Base-by-base conservation (phyloP, 2,888 invertebrate genomes). In the Pseudococcus longispinus region DNA sequence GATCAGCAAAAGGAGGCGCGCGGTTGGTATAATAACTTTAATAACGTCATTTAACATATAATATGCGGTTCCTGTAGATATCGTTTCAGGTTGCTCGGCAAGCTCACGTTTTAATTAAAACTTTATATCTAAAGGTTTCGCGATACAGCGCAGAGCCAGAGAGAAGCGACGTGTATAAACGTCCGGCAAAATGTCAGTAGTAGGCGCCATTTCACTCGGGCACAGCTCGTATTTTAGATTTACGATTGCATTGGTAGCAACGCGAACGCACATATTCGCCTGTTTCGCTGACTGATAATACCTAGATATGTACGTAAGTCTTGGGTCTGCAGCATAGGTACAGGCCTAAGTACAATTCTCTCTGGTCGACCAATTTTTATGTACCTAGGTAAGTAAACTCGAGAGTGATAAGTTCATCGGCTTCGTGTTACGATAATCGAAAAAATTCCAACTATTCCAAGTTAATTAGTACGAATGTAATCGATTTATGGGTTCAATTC, bases 1-100 rank as follows among this genome's bases (percentile, higher is more conserved):
- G 44, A 46, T 46, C 15, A 46, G 23, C 20, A 60, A 13, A 20
- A 60, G 11, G 29, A 26, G 32, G 70, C 13, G 26, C 4, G 32
- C 74, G 18, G 65, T 13, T 37, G 77, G 77, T 77, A 37, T 37
- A 26, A 80, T 80, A 80, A 80, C 77, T 80, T 80, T 42, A 80
- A 80, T 42, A 80, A 42, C 26, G 26, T 80, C 77, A 80, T 80
- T 80, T 74, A 32, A 74, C 77, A 80, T 80, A 80, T 80, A 80
- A 13, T 37, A 32, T 42, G 77, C 42, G 37, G 77, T 80, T 80
- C 32, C 60, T 60, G 9, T n/a, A n/a, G n/a, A n/a, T n/a, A n/a
- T n/a, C n/a, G n/a, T 60, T 37, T 37, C 37, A 37, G 37, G n/a
- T 20, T 20, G 20, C 8, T 37, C 37, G 37, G 20, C 77, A 20